These are phyloP conservation scores for Ardeotis arabs DNA, from an alignment of 2,113 vertebrate genomes.

Conservation along the genomic window DNA sequence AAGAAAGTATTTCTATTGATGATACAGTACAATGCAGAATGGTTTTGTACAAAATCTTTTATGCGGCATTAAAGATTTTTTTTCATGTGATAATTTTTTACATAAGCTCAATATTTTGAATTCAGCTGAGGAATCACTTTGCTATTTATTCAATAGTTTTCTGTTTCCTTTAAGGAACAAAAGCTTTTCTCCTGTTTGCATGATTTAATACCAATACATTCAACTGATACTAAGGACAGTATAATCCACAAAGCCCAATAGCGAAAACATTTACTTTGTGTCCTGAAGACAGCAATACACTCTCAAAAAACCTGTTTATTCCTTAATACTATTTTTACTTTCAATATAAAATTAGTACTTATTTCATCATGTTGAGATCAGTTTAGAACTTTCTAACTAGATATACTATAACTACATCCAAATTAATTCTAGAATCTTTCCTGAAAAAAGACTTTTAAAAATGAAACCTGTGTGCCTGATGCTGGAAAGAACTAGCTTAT, in stretches of 20 bases:
- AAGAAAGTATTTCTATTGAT: not conserved
- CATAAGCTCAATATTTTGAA: constrained; percentile 55
- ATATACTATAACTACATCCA: not conserved
- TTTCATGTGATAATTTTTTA: constrained; percentile 37
- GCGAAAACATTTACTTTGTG: not conserved
- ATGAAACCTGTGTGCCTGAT: not conserved
- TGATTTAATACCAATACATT: constrained; percentile 2
- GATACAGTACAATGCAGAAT: not conserved
- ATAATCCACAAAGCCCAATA: not conserved
- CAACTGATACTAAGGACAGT: not conserved
- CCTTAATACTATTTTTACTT: not conserved
- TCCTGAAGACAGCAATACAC: not conserved
- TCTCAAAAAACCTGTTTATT: not conserved
- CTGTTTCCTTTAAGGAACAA: constrained; percentile 44
- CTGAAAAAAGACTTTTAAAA: not conserved
- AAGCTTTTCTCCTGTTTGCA: constrained; percentile 1
- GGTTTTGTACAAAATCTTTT: not conserved
- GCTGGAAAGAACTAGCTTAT: not conserved
- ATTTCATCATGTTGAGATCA: not conserved
- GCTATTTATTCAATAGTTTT: constrained; percentile 30
- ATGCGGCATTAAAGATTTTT: not conserved
- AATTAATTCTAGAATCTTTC: not conserved
- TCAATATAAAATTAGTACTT: not conserved
- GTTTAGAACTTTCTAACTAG: not conserved
- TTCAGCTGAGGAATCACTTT: constrained; percentile 36